Evolutionary conservation across 2,888 invertebrate genomes (phyloP).

Genomic region (Prosapia bicincta): DNA sequence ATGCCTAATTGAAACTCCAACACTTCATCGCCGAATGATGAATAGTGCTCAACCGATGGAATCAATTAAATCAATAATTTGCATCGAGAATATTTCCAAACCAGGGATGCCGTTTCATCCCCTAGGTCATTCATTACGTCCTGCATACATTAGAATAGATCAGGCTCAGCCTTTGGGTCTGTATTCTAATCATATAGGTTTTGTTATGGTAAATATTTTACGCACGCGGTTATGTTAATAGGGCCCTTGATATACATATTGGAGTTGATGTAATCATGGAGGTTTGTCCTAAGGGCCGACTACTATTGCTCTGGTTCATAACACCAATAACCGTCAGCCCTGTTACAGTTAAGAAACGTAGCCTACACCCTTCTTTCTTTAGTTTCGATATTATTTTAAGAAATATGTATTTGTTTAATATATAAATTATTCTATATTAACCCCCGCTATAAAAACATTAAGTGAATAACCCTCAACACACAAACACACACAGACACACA

Average conservation of each 20-base stretch:
- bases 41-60: not conserved
- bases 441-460: too few species aligned
- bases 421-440: too few species aligned
- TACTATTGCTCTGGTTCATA: too few species aligned
- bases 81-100: not conserved
- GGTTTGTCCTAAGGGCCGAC: not conserved
- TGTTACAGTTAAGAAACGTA: too few species aligned
- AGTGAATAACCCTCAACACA: too few species aligned
- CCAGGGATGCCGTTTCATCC: not conserved
- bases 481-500: too few species aligned
- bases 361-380: too few species aligned
- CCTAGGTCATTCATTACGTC: not conserved
- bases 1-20: not conserved
- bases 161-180: not conserved
- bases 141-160: not conserved
- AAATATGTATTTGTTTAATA: too few species aligned
- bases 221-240: not conserved
- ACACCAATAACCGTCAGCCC: too few species aligned
- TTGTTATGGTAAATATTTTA: not conserved
- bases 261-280: not conserved
- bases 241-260: not conserved
- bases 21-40: not conserved
- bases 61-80: not conserved
- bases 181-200: not conserved
- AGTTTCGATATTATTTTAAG: too few species aligned